phyloP scores from a whole-genome alignment of 2,888 invertebrate genomes.

The Lithosia quadra region DNA sequence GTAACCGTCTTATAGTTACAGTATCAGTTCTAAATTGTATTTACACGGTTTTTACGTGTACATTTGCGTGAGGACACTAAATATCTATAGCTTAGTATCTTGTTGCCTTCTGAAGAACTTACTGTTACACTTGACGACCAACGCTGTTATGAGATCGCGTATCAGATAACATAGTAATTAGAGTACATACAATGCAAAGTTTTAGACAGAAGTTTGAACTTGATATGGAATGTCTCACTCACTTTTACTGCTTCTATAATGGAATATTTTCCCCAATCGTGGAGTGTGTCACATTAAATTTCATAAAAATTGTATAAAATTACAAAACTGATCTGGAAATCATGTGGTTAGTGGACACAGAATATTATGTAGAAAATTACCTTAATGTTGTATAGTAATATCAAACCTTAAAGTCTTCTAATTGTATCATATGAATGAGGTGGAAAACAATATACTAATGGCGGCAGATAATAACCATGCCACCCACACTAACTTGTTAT shows the following conservation, averaged over 20 bases:
- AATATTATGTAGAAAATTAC: constrained; percentile 72
- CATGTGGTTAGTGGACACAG: constrained; percentile 71
- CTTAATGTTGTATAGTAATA: constrained; percentile 77
- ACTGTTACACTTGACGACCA: constrained; percentile 26
- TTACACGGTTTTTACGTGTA: constrained; percentile 22
- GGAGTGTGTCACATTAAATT: constrained; percentile 80
- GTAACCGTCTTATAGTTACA: constrained; percentile 33
- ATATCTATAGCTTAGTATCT: constrained; percentile 21
- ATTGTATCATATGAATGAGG: constrained; percentile 72
- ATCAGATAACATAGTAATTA: constrained; percentile 33
- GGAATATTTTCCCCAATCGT: constrained; percentile 71
- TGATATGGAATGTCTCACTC: constrained; percentile 87
- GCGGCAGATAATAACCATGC: constrained; percentile 62
- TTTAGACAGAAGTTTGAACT: constrained; percentile 55
- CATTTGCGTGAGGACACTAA: constrained; percentile 26
- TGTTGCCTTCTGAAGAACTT: constrained; percentile 18
- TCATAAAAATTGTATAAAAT: constrained; percentile 85
- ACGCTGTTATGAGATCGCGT: constrained; percentile 34
- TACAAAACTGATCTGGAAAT: constrained; percentile 84
- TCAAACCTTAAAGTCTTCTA: constrained; percentile 78
- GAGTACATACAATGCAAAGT: constrained; percentile 36
- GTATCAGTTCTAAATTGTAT: constrained; percentile 27
- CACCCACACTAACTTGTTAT: constrained; percentile 74
- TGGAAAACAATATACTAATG: constrained; percentile 72
- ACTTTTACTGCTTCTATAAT: constrained; percentile 73